Evolutionary conservation across 2,113 vertebrate genomes (phyloP).

Genomic region (Glaucidium brasilianum): DNA sequence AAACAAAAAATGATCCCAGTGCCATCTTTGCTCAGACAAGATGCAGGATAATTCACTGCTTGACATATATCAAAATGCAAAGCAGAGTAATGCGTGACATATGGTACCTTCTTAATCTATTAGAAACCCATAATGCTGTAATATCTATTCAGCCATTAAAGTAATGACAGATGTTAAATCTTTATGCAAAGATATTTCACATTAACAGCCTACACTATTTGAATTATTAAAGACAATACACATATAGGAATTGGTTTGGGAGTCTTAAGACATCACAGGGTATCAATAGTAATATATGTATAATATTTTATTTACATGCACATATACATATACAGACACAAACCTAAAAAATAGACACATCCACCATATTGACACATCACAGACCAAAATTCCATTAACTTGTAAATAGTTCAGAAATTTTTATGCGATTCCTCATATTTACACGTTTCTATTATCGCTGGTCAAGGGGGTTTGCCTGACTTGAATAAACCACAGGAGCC

Average conservation of each 20-base stretch:
- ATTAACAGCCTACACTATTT: background rate
- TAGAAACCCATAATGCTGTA: background rate
- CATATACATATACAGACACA: rapidly evolving
- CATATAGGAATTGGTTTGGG: background rate
- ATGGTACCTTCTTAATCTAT: conserved; percentile 4
- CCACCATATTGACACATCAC: background rate
- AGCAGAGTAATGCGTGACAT: background rate
- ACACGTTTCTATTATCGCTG: rapidly evolving
- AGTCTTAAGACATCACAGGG: background rate
- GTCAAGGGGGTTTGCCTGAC: background rate
- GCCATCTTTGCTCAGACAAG: background rate
- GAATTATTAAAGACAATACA: background rate
- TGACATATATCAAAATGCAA: conserved; percentile 10
- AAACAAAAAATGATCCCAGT: background rate
- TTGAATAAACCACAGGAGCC: background rate
- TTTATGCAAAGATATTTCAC: background rate
- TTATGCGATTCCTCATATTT: rapidly evolving
- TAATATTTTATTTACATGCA: background rate
- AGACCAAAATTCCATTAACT: background rate
- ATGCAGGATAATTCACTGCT: background rate
- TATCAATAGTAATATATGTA: rapidly evolving
- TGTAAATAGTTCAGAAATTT: background rate
- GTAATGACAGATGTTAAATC: background rate
- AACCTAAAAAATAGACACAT: background rate
- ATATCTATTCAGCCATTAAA: background rate